Evolutionary conservation across 30 jellyfish, hydroid and myxozoan species (phyloP).

Genomic region (Sanderia malayensis): DNA sequence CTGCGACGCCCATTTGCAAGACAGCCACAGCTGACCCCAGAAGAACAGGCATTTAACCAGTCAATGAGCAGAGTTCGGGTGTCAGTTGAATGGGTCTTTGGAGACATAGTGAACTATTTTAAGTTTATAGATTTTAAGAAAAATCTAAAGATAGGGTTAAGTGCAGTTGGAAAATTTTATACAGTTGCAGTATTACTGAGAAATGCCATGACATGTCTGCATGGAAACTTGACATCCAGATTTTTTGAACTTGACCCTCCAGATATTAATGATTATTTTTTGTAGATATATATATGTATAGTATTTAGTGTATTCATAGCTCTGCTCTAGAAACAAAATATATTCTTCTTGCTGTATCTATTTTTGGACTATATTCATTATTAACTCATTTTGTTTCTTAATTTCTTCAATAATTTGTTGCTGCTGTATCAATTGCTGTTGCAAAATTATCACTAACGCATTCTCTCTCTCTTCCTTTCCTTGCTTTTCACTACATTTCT

Average conservation of each 20-base stretch:
- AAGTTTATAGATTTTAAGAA: background rate
- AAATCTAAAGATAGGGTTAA: slow-evolving; percentile 7
- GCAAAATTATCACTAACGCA: background rate
- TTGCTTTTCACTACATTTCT: background rate
- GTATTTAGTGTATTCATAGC: too few species aligned
- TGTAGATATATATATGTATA: background rate
- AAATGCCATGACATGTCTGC: background rate
- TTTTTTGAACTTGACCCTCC: background rate
- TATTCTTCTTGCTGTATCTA: background rate
- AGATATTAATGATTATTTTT: background rate
- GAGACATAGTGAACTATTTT: slow-evolving; percentile 40
- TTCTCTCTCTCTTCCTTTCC: too few species aligned
- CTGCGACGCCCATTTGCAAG: slow-evolving; percentile 33
- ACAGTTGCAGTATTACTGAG: background rate
- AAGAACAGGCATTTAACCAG: slow-evolving; percentile 40
- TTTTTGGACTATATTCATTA: background rate
- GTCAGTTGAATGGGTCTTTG: slow-evolving; percentile 47
- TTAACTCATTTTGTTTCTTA: background rate
- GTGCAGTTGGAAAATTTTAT: slow-evolving; percentile 7
- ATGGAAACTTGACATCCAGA: background rate
- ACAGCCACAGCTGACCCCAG: slow-evolving; percentile 20
- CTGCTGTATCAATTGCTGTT: slow-evolving; percentile 16
- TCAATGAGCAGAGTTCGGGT: slow-evolving; percentile 47
- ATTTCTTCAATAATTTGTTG: background rate
- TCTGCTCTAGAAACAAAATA: background rate